These are phyloP conservation scores for Zygothrica quintamaculata DNA, from an alignment of 2,888 invertebrate species.

Conservation along the genomic window DNA sequence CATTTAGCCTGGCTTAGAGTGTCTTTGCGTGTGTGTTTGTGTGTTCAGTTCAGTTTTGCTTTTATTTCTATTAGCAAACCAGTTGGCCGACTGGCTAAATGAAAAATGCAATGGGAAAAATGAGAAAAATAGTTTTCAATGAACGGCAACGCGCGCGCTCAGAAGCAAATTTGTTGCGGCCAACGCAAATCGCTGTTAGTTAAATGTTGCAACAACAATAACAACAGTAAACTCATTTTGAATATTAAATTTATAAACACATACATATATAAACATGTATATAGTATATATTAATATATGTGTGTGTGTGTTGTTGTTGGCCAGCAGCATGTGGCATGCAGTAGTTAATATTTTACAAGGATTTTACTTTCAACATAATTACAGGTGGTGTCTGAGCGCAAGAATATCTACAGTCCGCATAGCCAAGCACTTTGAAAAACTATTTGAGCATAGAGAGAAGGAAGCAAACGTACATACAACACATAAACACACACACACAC, in stretches of 20 bases:
- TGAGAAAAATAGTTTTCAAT: slow-evolving; percentile 58
- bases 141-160: slow-evolving; percentile 27
- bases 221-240: slow-evolving; percentile 46
- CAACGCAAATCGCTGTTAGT: slow-evolving; percentile 55
- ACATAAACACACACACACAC: slow-evolving; percentile 35
- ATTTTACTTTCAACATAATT: slow-evolving; percentile 80
- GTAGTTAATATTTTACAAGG: slow-evolving; percentile 76
- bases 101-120: slow-evolving; percentile 56
- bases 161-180: slow-evolving; percentile 44
- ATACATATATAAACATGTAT: slow-evolving; percentile 5
- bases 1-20: slow-evolving; percentile 78
- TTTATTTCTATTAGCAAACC: slow-evolving; percentile 77
- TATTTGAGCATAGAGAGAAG: slow-evolving; percentile 62
- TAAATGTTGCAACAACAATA: slow-evolving; percentile 47
- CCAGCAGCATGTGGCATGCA: slow-evolving; percentile 64
- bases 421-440: slow-evolving; percentile 69
- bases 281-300: not conserved
- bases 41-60: slow-evolving; percentile 68
- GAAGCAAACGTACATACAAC: slow-evolving; percentile 29
- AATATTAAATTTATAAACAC: slow-evolving; percentile 61
- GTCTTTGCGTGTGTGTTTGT: slow-evolving; percentile 43
- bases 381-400: slow-evolving; percentile 65
- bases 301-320: slow-evolving; percentile 10
- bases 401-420: slow-evolving; percentile 43
- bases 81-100: slow-evolving; percentile 67